These are phyloP conservation scores for Halcyon malimbica DNA, from an alignment of 2,113 vertebrate species.

Conservation along the genomic window DNA sequence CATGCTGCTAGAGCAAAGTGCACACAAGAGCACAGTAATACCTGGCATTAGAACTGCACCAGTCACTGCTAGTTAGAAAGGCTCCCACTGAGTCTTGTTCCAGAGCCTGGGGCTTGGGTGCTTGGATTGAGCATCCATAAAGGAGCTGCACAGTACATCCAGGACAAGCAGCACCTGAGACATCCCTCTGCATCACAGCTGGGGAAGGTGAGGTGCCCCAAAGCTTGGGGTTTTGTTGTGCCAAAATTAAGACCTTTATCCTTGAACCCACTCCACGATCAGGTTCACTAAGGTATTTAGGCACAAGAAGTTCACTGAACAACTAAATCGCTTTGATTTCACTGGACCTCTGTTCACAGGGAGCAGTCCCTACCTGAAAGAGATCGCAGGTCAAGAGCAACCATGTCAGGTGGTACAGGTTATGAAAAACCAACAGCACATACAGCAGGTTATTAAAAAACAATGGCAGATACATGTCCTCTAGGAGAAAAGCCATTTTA, in stretches of 20 bases:
- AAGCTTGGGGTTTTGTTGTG: background rate
- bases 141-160: background rate
- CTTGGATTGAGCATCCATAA: background rate
- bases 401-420: background rate
- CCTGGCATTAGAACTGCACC: background rate
- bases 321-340: background rate
- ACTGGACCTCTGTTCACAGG: background rate
- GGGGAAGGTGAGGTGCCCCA: background rate
- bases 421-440: background rate
- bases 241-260: background rate
- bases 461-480: background rate
- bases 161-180: background rate
- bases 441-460: background rate
- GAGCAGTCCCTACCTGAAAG: background rate
- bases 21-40: background rate
- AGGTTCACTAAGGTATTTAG: background rate
- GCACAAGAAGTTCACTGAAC: background rate
- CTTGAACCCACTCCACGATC: background rate
- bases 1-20: background rate
- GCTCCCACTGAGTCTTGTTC: background rate
- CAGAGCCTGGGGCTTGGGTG: background rate
- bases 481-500: constrained; percentile 6
- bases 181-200: background rate
- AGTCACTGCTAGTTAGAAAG: background rate
- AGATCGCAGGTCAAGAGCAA: background rate